Evolutionary conservation across 2,113 vertebrate species (phyloP), one percentile per base, ranked within the genome.

Genomic region (Trogon surrucura): DNA sequence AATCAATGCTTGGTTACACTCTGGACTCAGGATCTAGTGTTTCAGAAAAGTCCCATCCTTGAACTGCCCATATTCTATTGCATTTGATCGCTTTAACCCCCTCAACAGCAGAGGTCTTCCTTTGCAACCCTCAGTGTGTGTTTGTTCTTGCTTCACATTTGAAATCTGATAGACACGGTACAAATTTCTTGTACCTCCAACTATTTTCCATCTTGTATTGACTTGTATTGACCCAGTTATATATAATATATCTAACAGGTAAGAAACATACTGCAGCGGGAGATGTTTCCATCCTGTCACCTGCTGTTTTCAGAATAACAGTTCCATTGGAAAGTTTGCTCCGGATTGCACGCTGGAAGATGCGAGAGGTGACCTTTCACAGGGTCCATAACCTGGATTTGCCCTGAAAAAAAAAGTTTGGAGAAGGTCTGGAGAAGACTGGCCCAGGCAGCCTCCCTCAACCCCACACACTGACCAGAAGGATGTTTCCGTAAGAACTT

Each of bases 1-100:
- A 57, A n/a, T 47, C 0, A 0, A 6, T 41, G 36, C 61, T 29
- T 38, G 17, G 26, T 69, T 48, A 41, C 5, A 2, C 67, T 89
- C 57, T 66, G 48, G 19, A 27, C 58, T 58, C n/a, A 10, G 48
- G 38, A 67, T 38, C 6, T 15, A 12, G 36, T 34, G 32, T 60
- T 87, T 61, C 48, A 69, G 69, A 48, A 72, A 60, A 80, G 29
- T 21, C 34, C 58, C 0, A 1, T 65, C 51, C 41, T 50, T 74
- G 13, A 65, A 21, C 41, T 20, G 25, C 29, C 32, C 45, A 6
- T 61, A 13, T 71, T 79, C 56, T 67, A 8, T 61, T 53, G 54
- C 4, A 8, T 56, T 70, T 65, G 30, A 67, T 66, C 27, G 34
- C 44, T 79, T 85, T 26, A 81, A 56, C 26, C 21, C 73, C 19